Evolutionary conservation across 2,888 invertebrate genomes (phyloP), one percentile per base, ranked within the genome.

Genomic region (Campoplex nolae): DNA sequence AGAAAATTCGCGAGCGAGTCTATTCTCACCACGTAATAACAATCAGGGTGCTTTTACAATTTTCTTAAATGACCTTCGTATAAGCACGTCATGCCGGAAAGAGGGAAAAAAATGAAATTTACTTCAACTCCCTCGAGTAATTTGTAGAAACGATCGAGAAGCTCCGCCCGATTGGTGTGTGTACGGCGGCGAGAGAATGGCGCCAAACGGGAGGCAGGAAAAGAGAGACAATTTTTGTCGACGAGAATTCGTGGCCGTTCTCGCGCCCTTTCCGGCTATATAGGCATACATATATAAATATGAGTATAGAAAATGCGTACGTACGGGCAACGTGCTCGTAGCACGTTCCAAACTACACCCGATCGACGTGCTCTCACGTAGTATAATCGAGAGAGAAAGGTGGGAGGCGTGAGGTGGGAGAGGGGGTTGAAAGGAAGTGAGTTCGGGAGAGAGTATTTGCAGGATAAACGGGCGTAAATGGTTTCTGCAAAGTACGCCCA

Each of bases 391-490:
- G 74, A 56, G 82, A 42, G 9, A 42, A 42, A 42, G 42, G n/a
- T n/a, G n/a, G n/a, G n/a, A n/a, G 42, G 42, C 42, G 42, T 3
- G 42, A 42, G 42, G 58, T 42, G 42, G 42, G 9, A 7, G 42
- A 1, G n/a, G 16, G 67, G 18, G 51, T 7, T 42, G 9, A 42
- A 42, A 16, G 28, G 58, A 51, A 70, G 77, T 71, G 48, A 80
- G 71, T 67, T 65, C 42, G 75, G 71, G 75, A 70, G 86, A 78
- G 71, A 81, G 84, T 87, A 87, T 81, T 84, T 82, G 84, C 54
- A 70, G 87, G 87, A 87, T 87, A 87, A 87, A 87, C 84, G 81
- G 75, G 87, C 84, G 84, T 78, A 68, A 87, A 88, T 88, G 84
- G 84, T 78, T 88, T 88, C 85, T 87, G 62, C 75, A 79, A 82